These are phyloP conservation scores for Falco peregrinus DNA, from an alignment of 2,797 vertebrate species.

Conservation along the genomic window DNA sequence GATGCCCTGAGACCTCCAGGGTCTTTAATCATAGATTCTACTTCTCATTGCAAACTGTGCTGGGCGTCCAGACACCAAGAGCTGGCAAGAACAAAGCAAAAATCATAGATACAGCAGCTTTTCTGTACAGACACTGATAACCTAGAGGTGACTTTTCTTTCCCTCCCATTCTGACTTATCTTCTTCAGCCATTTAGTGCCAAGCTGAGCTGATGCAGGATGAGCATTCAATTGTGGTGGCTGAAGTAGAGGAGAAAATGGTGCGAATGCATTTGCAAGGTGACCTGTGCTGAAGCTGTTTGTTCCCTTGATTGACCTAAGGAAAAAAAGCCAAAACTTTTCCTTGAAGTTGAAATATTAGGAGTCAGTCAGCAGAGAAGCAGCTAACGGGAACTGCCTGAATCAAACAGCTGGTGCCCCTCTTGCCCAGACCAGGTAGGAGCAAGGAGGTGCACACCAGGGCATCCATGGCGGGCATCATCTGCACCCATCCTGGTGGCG, in stretches of 20 bases:
- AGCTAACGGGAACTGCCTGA: neutral
- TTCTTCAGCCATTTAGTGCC: neutral
- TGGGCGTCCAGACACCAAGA: accelerated
- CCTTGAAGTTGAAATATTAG: neutral
- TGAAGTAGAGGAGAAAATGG: neutral
- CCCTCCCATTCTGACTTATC: neutral
- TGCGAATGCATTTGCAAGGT: neutral
- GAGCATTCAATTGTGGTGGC: neutral
- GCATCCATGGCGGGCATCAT: neutral
- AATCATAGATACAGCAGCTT: neutral
- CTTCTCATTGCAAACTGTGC: neutral
- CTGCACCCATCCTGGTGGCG: accelerated
- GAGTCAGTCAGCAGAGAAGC: neutral
- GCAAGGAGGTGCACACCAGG: neutral
- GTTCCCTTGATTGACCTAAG: neutral
- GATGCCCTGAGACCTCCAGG: neutral
- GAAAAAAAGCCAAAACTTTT: neutral
- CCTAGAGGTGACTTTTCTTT: neutral
- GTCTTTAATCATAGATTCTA: neutral
- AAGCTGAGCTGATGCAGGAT: neutral
- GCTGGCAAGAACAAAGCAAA: neutral
- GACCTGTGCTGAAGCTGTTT: neutral
- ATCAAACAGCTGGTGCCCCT: neutral
- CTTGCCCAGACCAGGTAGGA: neutral
- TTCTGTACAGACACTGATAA: neutral